Base-by-base conservation (phyloP, 1,140 invertebrate species). In the Bombus huntii region DNA sequence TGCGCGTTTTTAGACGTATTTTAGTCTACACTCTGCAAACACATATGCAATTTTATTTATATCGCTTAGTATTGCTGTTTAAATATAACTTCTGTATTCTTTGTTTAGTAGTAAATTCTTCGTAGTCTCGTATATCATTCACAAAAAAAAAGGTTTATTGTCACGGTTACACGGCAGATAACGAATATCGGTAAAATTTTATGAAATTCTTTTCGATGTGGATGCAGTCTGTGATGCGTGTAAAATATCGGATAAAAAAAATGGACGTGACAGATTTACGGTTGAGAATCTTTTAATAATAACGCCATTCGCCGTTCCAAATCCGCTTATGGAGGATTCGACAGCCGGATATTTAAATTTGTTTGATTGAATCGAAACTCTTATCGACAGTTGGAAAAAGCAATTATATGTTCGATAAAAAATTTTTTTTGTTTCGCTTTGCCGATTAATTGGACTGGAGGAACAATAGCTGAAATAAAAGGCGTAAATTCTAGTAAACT, bases 1-100 rank as follows among this genome's bases (percentile, higher is more conserved):
- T 80, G 66, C 83, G 83, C 83, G 68, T 68, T 47, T 68, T 76
- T 42, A 65, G 31, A 65, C 34, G 34, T 34, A 44, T 80, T 85
- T 80, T 72, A 80, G 37, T 57, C 28, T 57, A 77, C 74, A 66
- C 81, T 77, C 44, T 68, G 42, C 44, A 78, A 81, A 81, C 57
- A 65, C 44, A 70, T 44, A 57, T 42, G 44, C 65, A 83, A 77
- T 66, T 76, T 80, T 80, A 62, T 78, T 84, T 71, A 71, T 70
- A 57, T 66, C 66, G 76, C 76, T 79, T 84, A 71, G n/a, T 84
- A 79, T 84, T 83, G 74, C 74, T 80, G 68, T 71, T 85, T 85
- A 72, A 47, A 72, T 72, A 65, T n/a, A 71, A 71, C 83, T 83
- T 65, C 4, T 72, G 25, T 57, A 59, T 85, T 65, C 28, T 44